Evolutionary conservation across 2,797 vertebrate genomes (phyloP), one percentile per base, ranked within the genome.

Genomic region (Nannoperca obscura): DNA sequence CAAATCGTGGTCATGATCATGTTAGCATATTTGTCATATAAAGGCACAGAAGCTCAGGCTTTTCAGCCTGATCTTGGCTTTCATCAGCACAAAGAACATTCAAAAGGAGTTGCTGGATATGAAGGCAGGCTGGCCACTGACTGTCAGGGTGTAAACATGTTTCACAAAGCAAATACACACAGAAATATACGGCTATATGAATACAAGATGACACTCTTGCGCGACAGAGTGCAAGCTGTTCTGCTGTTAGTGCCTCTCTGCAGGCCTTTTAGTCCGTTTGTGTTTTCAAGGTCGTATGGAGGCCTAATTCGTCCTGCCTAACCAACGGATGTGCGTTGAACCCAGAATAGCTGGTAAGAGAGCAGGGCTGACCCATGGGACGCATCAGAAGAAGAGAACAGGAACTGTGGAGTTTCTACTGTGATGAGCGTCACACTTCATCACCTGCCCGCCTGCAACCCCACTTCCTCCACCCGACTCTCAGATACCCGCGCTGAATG

Each of bases 381-480:
- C 80, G n/a, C 55, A 65, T 32, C 42, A 78, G 62, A 78, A 84
- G 82, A 85, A 80, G 84, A 92, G 90, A 93, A 92, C 85, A 89
- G 92, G 92, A 93, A 93, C 86, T 63, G 76, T 34, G 71, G 83
- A 83, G 89, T 90, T 92, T 94, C 89, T 88, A 42, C 76, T n/a
- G 76, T 67, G 63, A 80, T 65, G 80, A 90, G 61, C 50, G 74
- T 90, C 82, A 84, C 81, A 85, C 86, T 91, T 87, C 84, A 87
- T 74, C 84, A 84, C 70, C 84, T 86, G 52, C 86, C 67, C 50
- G 69, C 68, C 50, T 74, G 76, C 46, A 13, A 40, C 63, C 46
- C 54, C 63, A 46, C 65, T 86, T 89, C 83, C 86, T 82, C 47
- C 38, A 44, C 50, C 50, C 19, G 2, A 19, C 59, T 81, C 68